Percentiles rank a stretch among this genome's conserved stretches.
Evolutionary conservation across 2,888 invertebrate species (phyloP).

Genomic region (Hoplodrina blanda): DNA sequence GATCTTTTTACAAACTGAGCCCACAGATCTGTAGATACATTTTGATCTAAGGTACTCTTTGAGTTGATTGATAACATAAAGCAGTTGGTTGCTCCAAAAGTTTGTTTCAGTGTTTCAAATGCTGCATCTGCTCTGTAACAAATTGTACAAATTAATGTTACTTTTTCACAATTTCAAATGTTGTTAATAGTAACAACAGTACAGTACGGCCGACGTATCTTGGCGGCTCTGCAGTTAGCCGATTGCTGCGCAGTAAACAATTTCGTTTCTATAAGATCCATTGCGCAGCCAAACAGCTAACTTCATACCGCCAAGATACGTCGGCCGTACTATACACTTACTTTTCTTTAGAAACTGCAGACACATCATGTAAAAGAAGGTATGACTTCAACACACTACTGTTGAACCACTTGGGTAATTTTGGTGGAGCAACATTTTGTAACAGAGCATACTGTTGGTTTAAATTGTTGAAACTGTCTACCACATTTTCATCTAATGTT

Average conservation of each 20-base stretch:
- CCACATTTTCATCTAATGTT: constrained; percentile 93
- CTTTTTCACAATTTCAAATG: not conserved
- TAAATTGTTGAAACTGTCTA: constrained; percentile 95
- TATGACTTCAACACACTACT: constrained; percentile 96
- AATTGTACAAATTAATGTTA: constrained; percentile 12
- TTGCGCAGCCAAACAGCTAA: no score
- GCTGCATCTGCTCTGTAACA: constrained; percentile 94
- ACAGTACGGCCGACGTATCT: no score
- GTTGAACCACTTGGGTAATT: constrained; percentile 96
- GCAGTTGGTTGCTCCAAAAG: constrained; percentile 96
- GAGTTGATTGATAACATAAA: constrained; percentile 98
- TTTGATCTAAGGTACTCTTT: constrained; percentile 90
- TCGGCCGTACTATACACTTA: no score
- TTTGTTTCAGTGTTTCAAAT: constrained; percentile 96
- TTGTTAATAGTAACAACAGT: constrained; percentile 8
- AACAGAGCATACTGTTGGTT: constrained; percentile 95
- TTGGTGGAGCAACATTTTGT: constrained; percentile 93
- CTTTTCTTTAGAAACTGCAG: constrained; percentile 93
- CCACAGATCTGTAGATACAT: constrained; percentile 95
- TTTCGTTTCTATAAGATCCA: no score
- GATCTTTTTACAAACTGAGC: constrained; percentile 93
- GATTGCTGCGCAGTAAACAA: no score
- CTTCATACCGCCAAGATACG: no score
- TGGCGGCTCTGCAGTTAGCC: no score
- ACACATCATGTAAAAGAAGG: constrained; percentile 96